Conservation (phyloP, 2,888 invertebrate genomes). For the Philaethria dido region DNA sequence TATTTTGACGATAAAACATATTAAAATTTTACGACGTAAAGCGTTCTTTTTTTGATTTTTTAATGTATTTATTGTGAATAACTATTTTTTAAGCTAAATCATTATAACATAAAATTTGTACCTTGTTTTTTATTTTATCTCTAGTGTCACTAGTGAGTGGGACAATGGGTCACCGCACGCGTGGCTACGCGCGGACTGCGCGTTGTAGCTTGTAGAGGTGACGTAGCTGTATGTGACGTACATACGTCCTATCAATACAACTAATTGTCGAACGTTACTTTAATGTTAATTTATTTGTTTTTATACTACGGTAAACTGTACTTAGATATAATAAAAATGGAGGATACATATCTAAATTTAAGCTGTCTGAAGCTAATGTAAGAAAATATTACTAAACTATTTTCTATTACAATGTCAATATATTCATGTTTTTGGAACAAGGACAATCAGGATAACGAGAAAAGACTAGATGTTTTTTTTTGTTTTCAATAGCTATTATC, state of each 20-base stretch:
- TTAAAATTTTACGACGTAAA: not conserved
- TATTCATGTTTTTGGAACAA: too few species aligned
- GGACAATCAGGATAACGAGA: too few species aligned
- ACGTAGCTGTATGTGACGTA: conserved; percentile 48
- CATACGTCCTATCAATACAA: conserved; percentile 38
- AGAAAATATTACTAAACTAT: too few species aligned
- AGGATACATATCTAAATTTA: not conserved
- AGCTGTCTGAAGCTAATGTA: too few species aligned
- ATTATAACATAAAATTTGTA: not conserved
- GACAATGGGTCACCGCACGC: conserved; percentile 38
- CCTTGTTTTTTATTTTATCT: conserved; percentile 7
- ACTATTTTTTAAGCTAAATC: too few species aligned
- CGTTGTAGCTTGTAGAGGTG: conserved; percentile 52
- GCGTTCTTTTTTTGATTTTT: not conserved
- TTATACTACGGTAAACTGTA: too few species aligned
- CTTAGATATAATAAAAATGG: too few species aligned
- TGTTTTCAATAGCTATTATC: too few species aligned
- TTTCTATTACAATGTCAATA: too few species aligned
- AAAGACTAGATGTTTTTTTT: too few species aligned
- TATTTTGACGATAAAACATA: not conserved
- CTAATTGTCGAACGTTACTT: conserved; percentile 31
- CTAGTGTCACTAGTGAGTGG: conserved; percentile 7
- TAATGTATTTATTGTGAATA: not conserved
- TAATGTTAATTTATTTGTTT: conserved; percentile 20
- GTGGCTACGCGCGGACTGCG: conserved; percentile 50